These are phyloP conservation scores for Drosophila suzukii DNA, from an alignment of 1,140 invertebrate genomes.

Conservation along the genomic window DNA sequence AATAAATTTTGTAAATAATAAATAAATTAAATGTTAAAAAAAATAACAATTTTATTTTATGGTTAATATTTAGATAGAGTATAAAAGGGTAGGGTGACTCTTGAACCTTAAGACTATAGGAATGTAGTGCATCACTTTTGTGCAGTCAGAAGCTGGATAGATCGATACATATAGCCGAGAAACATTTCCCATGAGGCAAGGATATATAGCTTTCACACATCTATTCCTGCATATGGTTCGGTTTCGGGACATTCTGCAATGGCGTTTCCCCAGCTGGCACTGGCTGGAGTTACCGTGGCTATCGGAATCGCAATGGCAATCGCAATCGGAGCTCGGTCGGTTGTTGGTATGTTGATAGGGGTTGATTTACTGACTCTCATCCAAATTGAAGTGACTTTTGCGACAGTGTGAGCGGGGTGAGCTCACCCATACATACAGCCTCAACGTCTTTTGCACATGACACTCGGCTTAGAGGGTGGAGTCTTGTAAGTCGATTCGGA, in stretches of 20 bases:
- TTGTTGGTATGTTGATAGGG: conserved; percentile 83
- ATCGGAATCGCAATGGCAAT: conserved; percentile 15
- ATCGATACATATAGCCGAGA: conserved; percentile 1
- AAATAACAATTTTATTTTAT: no score
- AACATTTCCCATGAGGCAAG: conserved; percentile 9
- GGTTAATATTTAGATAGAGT: background rate
- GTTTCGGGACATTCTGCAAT: conserved; percentile 57
- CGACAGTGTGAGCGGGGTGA: conserved; percentile 65
- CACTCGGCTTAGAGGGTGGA: conserved; percentile 62
- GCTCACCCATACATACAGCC: conserved; percentile 2
- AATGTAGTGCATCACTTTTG: background rate
- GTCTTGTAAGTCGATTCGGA: conserved; percentile 68
- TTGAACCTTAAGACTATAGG: background rate
- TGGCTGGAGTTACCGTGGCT: conserved; percentile 47
- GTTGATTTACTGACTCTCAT: conserved; percentile 84
- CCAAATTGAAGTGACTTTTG: conserved; percentile 84
- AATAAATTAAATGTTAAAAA: no score
- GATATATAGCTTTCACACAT: conserved; percentile 20
- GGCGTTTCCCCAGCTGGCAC: conserved; percentile 63
- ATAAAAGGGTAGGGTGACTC: background rate
- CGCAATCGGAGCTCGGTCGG: conserved; percentile 11
- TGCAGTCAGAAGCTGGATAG: background rate
- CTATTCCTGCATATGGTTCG: conserved; percentile 6
- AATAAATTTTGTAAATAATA: no score
- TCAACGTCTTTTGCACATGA: conserved; percentile 60